phyloP scores from a whole-genome alignment of 2,113 vertebrate genomes.

The Prietella phreatophila region DNA sequence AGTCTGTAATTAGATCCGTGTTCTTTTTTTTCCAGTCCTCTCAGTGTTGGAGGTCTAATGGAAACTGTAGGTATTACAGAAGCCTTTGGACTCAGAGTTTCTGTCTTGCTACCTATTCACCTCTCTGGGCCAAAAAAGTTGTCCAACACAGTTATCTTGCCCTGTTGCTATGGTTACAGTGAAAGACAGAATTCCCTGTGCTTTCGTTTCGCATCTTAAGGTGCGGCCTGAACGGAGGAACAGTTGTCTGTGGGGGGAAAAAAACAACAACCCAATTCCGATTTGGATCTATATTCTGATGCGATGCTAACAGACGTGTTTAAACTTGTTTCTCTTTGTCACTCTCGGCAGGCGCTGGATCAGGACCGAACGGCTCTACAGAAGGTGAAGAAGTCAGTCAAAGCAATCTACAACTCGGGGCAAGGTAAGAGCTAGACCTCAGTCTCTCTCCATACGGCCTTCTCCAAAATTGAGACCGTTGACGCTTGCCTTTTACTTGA shows the following conservation, averaged over 20 bases:
- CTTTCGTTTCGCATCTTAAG: not conserved
- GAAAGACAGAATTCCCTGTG: conserved; percentile 31
- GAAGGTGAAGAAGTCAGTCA: conserved; percentile 91
- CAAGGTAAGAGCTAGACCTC: conserved; percentile 77
- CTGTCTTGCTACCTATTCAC: conserved; percentile 16
- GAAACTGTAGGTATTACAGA: conserved; percentile 2
- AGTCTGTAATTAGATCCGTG: not conserved
- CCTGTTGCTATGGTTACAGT: conserved; percentile 52
- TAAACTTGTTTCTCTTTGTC: conserved; percentile 21
- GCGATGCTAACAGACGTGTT: too few species aligned
- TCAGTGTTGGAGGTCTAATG: not conserved
- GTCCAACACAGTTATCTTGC: conserved; percentile 18
- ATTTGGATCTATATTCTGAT: not conserved
- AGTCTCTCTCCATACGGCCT: too few species aligned
- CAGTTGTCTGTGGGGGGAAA: not conserved
- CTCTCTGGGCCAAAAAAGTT: conserved; percentile 28
- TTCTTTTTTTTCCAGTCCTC: not conserved
- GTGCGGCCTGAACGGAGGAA: conserved; percentile 5
- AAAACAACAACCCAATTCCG: not conserved
- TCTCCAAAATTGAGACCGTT: not conserved
- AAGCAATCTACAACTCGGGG: conserved; percentile 90
- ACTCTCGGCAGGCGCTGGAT: conserved; percentile 78
- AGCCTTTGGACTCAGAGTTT: not conserved
- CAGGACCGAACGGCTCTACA: conserved; percentile 88
- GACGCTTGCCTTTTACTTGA: not conserved